A percentile compares a stretch with the other conserved stretches of the same genome.
Conservation (phyloP, 2,113 vertebrate species). For the Todiramphus chloris region DNA sequence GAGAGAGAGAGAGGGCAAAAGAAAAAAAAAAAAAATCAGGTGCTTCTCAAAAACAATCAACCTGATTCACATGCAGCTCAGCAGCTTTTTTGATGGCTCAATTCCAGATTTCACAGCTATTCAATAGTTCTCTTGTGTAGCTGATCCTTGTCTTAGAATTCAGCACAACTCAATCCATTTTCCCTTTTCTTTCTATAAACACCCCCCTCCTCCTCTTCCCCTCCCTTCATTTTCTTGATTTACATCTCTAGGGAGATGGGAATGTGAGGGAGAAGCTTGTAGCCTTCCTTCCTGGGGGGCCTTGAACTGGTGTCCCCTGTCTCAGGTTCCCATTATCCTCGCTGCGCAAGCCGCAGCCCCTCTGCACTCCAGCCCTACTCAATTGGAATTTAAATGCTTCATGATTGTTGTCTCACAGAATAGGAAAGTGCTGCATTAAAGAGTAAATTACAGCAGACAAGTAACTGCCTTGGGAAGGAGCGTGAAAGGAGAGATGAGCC, state of each 20-base stretch:
- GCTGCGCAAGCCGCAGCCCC: conserved; percentile 45
- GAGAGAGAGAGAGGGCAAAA: background rate
- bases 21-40: conserved; percentile 44
- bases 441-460: conserved; percentile 73
- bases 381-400: conserved; percentile 80
- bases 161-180: conserved; percentile 78
- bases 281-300: conserved; percentile 71
- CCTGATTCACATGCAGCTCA: conserved; percentile 69
- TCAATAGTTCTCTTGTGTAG: conserved; percentile 76
- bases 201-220: conserved; percentile 57
- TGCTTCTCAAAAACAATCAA: conserved; percentile 69
- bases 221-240: conserved; percentile 71
- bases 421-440: conserved; percentile 69
- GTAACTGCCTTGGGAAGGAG: conserved; percentile 62
- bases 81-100: conserved; percentile 75
- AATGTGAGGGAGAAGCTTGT: conserved; percentile 72
- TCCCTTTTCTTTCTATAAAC: conserved; percentile 73
- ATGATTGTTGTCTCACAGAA: conserved; percentile 73
- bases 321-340: conserved; percentile 69
- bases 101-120: conserved; percentile 78
- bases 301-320: conserved; percentile 72
- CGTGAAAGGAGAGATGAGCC: conserved; percentile 60
- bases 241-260: conserved; percentile 78
- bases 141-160: conserved; percentile 75
- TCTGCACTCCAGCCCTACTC: conserved; percentile 70